Conservation (phyloP, 2,797 vertebrate genomes). For the Salarias fasciatus region DNA sequence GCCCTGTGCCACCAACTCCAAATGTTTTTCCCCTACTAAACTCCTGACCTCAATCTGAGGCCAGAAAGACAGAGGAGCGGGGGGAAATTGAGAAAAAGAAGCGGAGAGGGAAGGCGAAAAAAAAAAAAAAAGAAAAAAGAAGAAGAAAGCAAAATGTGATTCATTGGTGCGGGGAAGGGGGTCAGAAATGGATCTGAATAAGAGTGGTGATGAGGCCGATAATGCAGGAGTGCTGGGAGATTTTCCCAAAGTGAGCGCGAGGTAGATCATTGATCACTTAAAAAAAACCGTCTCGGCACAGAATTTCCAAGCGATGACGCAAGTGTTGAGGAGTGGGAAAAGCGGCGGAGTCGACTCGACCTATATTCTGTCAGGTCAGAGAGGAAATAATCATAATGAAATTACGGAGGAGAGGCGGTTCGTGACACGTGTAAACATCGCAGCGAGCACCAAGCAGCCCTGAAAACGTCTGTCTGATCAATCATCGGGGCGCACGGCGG, state of each 20-base stretch:
- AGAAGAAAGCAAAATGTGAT: too few species aligned
- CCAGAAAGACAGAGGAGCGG: slow-evolving; percentile 68
- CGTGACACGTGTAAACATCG: slow-evolving; percentile 39
- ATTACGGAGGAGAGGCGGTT: slow-evolving; percentile 19
- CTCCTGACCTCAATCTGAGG: slow-evolving; percentile 82
- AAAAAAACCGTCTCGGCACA: slow-evolving; percentile 8
- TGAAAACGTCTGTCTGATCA: slow-evolving; percentile 51
- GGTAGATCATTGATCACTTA: slow-evolving; percentile 16
- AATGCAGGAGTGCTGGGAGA: slow-evolving; percentile 29
- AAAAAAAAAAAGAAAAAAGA: too few species aligned
- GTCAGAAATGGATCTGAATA: slow-evolving; percentile 50
- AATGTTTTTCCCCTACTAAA: slow-evolving; percentile 85
- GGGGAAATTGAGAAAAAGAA: slow-evolving; percentile 47
- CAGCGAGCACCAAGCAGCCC: slow-evolving; percentile 39
- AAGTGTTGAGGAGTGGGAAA: neutral
- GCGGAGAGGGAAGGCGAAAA: slow-evolving; percentile 14
- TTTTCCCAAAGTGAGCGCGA: slow-evolving; percentile 32
- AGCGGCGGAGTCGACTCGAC: neutral
- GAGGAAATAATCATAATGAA: slow-evolving; percentile 35
- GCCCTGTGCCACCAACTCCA: slow-evolving; percentile 77
- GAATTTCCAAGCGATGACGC: slow-evolving; percentile 21
- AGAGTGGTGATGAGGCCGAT: slow-evolving; percentile 18
- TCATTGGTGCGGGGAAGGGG: slow-evolving; percentile 26
- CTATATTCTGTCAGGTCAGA: slow-evolving; percentile 11
- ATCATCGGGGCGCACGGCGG: slow-evolving; percentile 30